phyloP scores from a whole-genome alignment of 1,140 invertebrate genomes.

The Anoplophora glabripennis region DNA sequence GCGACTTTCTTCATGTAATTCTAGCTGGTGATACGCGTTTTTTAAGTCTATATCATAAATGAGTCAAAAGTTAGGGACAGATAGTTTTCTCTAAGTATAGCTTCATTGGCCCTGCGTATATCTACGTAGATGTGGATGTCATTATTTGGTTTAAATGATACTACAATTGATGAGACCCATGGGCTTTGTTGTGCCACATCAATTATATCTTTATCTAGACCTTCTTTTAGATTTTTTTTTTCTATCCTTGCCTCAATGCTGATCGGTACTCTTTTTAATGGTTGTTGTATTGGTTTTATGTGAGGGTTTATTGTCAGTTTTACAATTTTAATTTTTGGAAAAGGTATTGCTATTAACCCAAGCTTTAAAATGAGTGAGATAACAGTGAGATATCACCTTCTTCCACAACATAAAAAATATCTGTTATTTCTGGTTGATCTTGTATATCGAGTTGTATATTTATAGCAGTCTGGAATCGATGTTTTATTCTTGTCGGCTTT shows the following conservation, averaged over 20 bases:
- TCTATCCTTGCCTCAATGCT: constrained; percentile 27
- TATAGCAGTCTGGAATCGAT: constrained; percentile 10
- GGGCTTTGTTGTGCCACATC: constrained; percentile 32
- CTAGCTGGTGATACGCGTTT: constrained; percentile 20
- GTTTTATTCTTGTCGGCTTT: not conserved
- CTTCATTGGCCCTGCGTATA: constrained; percentile 37
- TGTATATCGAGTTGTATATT: constrained; percentile 10
- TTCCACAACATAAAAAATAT: too few relatives aligned
- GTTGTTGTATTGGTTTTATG: constrained; percentile 34
- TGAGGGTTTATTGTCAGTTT: constrained; percentile 31
- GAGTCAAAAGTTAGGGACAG: constrained; percentile 34
- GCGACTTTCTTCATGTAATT: constrained; percentile 26
- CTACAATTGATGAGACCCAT: constrained; percentile 39
- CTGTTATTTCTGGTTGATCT: too few relatives aligned
- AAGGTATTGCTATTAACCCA: constrained; percentile 9
- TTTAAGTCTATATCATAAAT: constrained; percentile 29
- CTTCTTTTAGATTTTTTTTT: constrained; percentile 27
- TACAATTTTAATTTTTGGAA: constrained; percentile 37
- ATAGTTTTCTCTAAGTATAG: constrained; percentile 34
- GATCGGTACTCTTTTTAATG: constrained; percentile 29
- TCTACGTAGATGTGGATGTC: constrained; percentile 39
- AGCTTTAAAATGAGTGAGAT: too few relatives aligned
- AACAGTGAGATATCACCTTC: too few relatives aligned
- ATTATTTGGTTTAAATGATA: constrained; percentile 28
- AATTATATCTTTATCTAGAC: constrained; percentile 30